Conservation (phyloP, 2,888 invertebrate genomes). For the Cerastis rubricosa region DNA sequence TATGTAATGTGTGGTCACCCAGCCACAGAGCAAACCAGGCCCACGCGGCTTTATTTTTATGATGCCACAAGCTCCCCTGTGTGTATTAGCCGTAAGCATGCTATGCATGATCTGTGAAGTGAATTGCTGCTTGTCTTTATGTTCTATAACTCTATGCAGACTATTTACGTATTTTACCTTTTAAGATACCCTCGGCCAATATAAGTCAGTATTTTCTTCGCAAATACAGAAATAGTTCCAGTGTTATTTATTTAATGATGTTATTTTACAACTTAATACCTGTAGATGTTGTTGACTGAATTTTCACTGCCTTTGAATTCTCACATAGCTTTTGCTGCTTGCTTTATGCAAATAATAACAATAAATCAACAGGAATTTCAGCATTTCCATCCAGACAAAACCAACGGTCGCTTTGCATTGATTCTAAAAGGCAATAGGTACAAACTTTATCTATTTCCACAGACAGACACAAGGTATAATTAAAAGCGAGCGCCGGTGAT, state of each 20-base stretch:
- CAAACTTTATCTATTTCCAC: conserved; percentile 37
- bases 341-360: not conserved
- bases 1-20: too few relatives aligned
- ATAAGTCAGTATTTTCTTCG: not conserved
- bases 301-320: not conserved
- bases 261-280: not conserved
- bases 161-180: too few relatives aligned
- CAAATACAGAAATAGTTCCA: not conserved
- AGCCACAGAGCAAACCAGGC: too few relatives aligned
- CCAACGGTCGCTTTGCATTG: conserved; percentile 10
- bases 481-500: conserved; percentile 42
- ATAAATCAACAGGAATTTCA: not conserved
- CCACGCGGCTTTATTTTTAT: too few relatives aligned
- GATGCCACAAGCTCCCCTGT: not conserved
- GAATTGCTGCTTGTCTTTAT: too few relatives aligned
- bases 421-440: not conserved
- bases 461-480: conserved; percentile 40
- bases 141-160: too few relatives aligned
- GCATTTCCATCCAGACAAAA: not conserved
- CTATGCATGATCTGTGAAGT: too few relatives aligned
- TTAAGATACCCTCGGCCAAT: too few relatives aligned
- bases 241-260: not conserved
- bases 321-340: not conserved
- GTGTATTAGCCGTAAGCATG: too few relatives aligned
- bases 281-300: not conserved